These are phyloP conservation scores for Hylaeus anthracinus DNA, from an alignment of 1,140 invertebrate genomes.

Conservation along the genomic window DNA sequence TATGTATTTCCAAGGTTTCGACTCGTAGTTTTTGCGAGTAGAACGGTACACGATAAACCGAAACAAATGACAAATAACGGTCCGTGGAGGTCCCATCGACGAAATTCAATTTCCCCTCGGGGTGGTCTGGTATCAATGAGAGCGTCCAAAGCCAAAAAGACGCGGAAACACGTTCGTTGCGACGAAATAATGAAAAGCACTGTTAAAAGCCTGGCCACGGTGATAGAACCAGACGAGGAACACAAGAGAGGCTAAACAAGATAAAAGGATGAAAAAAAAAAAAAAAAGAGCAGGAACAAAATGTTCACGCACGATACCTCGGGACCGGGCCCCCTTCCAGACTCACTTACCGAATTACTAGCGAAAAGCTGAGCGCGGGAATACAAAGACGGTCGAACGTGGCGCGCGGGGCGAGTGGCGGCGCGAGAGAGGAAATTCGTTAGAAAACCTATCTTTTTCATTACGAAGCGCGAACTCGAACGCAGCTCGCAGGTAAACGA, in stretches of 20 bases:
- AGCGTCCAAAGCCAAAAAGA: not conserved
- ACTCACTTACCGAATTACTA: conserved; percentile 34
- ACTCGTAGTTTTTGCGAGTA: no score
- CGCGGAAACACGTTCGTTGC: not conserved
- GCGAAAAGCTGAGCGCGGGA: conserved; percentile 39
- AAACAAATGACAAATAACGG: not conserved
- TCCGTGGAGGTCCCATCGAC: not conserved
- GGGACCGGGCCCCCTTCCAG: not conserved
- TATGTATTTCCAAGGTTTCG: no score
- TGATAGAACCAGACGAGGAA: not conserved
- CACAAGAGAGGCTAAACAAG: not conserved
- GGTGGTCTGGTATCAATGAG: not conserved
- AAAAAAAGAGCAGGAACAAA: not conserved
- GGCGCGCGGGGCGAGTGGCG: no score
- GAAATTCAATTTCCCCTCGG: not conserved
- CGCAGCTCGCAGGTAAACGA: conserved; percentile 50
- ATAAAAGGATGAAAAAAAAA: not conserved
- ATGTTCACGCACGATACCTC: not conserved
- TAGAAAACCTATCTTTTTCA: conserved; percentile 13
- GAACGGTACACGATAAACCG: not conserved
- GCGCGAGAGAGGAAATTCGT: conserved; percentile 3
- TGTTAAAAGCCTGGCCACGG: not conserved
- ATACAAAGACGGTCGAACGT: conserved; percentile 34
- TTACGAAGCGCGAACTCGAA: conserved; percentile 27
- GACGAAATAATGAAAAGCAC: not conserved